Base-by-base conservation (phyloP, 2,888 invertebrate species). In the Apamea anceps region DNA sequence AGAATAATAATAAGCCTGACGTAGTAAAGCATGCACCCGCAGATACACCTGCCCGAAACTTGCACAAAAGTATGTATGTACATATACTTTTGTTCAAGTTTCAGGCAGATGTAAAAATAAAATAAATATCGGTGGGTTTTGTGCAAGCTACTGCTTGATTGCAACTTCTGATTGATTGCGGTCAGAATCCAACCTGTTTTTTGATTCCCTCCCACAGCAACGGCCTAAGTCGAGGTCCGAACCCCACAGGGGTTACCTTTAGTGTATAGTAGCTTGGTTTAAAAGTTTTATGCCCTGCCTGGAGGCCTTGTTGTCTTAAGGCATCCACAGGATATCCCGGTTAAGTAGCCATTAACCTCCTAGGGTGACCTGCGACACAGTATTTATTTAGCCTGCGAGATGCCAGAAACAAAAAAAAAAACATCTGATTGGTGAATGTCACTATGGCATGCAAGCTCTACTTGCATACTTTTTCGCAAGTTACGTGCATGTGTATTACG, bases 1-100 rank as follows among this genome's bases (percentile, higher is more conserved):
- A 51, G 48, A 42, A 93, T 66, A 79, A 80, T 57, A 78, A 77
- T 63, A 75, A 65, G 21, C 7, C 25, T 87, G 72, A 67, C 37
- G 62, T 77, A 72, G 42, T 75, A 65, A 71, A 63, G 62, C 54
- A 73, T 45, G 42, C 32, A 78, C 48, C 42, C 21, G 32, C 8
- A 54, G 54, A 37, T 28, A 25, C 45, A 25, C n/a, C 54, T 75
- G 32, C 18, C 12, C 54, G n/a, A 12, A 37, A 48, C 21, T 77
- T 51, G 25, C 13, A 51, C 5, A 10, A 62, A 10, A 45, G 48
- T 48, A 48, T 48, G 15, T 13, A 48, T 12, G 4, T 13, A 48
- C 1, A 13, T 13, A 15, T 32, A 32, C 32, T 32, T 32, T 32
- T 32, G 32, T 32, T 1, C 32, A 32, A 32, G 32, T 37, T 4